Base-by-base conservation (phyloP, 2,888 invertebrate genomes). In the Tetragnatha montana region DNA sequence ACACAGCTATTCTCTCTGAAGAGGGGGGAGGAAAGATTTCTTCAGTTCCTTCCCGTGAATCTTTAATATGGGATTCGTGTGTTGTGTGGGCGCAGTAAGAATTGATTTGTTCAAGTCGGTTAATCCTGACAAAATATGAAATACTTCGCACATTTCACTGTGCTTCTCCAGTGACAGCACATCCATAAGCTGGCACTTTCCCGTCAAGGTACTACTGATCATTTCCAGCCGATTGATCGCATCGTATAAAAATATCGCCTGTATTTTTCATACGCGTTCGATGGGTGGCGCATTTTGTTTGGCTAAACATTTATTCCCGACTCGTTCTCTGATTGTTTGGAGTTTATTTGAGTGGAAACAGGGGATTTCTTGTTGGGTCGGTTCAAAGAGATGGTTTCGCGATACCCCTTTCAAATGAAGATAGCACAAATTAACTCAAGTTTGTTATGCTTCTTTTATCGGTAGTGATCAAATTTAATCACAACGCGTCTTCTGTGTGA, bases 121-220 rank as follows among this genome's bases (percentile, higher is more conserved):
- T 85, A 85, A 85, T 78, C 79, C 79, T 85, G 85, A 85, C 85
- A 85, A 85, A 85, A 85, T 79, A 85, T 85, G 85, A 85, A 85
- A 79, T 85, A 85, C 71, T 85, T 51, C 82, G 73, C 73, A 60
- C 82, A 73, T 82, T 82, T 74, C 73, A 71, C 82, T 74, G 60
- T 73, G 74, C 74, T 82, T 82, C 82, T 82, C n/a, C 82, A 74
- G 74, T 82, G 82, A 82, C 82, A 82, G 82, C 73, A 82, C 60
- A 82, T 82, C 50, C 73, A 82, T 82, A 82, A 82, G 73, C 73
- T 74, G 68, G 85, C 85, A 85, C 85, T 85, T 79, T 85, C 70
- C 85, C 78, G 85, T 85, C 85, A 79, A 85, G 78, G 76, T 70
- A 78, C 71, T 70, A 71, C 79, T 78, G 78, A 85, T 85, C 79